Percentiles rank a stretch among this genome's conserved stretches.
phyloP scores from a whole-genome alignment of 2,797 vertebrate genomes.

The Acipenser oxyrinchus region DNA sequence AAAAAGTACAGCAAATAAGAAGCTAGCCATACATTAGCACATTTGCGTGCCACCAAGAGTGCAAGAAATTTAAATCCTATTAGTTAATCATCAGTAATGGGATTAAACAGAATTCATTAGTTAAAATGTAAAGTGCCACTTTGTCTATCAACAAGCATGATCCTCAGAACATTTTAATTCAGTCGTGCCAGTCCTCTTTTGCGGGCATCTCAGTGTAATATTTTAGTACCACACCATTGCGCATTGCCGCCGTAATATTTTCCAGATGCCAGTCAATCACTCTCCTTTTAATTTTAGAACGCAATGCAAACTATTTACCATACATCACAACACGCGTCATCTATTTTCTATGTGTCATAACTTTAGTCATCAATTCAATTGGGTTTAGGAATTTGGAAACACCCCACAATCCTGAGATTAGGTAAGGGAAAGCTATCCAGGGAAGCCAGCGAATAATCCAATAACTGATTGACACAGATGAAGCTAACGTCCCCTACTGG shows the following conservation, averaged over 20 bases:
- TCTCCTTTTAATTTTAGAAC: constrained; percentile 3
- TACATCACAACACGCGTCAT: neutral
- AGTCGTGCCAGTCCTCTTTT: neutral
- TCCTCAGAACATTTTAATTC: neutral
- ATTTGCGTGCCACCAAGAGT: too few species aligned
- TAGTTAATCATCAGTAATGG: too few species aligned
- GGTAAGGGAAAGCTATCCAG: too few species aligned
- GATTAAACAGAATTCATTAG: too few species aligned
- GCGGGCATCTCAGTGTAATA: neutral
- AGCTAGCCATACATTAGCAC: too few species aligned
- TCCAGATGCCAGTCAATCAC: neutral
- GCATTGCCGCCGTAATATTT: neutral
- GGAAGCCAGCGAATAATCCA: too few species aligned
- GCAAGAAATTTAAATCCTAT: too few species aligned
- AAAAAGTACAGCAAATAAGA: too few species aligned
- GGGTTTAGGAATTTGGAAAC: too few species aligned
- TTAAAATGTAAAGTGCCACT: neutral
- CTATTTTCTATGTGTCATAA: neutral
- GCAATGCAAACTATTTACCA: neutral
- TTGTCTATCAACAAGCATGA: neutral
- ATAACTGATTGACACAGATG: too few species aligned
- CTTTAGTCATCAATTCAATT: neutral
- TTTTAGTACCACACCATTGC: neutral
- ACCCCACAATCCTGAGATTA: too few species aligned
- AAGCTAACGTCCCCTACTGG: too few species aligned